Base-by-base conservation (phyloP, 2,797 vertebrate genomes). In the Tapera naevia region DNA sequence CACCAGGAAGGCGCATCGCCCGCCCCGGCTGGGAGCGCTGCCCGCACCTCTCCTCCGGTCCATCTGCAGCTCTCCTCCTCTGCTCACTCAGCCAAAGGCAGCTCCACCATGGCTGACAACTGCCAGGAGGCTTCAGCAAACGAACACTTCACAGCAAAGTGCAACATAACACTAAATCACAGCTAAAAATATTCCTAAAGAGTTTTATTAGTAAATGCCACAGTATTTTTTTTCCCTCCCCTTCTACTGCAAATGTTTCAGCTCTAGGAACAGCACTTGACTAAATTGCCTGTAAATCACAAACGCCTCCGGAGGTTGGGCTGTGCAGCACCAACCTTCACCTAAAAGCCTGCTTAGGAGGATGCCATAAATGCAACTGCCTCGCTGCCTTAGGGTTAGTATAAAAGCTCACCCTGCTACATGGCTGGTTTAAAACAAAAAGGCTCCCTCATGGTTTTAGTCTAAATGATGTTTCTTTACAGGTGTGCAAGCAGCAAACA, bases 161-260 rank as follows among this genome's bases (percentile, higher is more conserved):
- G 84, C 91, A 80, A 25, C 91, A 74, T 2, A 83, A 51, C 12
- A 18, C 32, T 43, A 82, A 96, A 87, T 67, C 91, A 56, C 10
- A 0, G 94, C 93, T 92, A 92, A 93, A 97, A 95, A 97, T 95
- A 95, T 12, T 74, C 91, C 80, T 53, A 1, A 2, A 41, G 57
- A 83, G 69, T 83, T 92, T 89, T 74, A 93, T 81, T 81, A 86
- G 80, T 58, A 94, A 92, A 95, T 91, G 95, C 88, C 94, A 93
- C 48, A 10, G 46, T 37, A 23, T 23, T 30, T 64, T 35, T 64
- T 17, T 12, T 16, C 3, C 4, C 10, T 3, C 8, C 9, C 7
- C 16, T 84, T 62, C 64, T 48, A 8, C 86, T 91, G 94, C 74
- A 54, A 69, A 53, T 5, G 50, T 56, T 91, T 72, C 88, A 74